Percentiles rank a stretch among this genome's conserved stretches.
These are phyloP conservation scores for Dynastes grantii DNA, from an alignment of 2,888 invertebrate species.

Conservation along the genomic window DNA sequence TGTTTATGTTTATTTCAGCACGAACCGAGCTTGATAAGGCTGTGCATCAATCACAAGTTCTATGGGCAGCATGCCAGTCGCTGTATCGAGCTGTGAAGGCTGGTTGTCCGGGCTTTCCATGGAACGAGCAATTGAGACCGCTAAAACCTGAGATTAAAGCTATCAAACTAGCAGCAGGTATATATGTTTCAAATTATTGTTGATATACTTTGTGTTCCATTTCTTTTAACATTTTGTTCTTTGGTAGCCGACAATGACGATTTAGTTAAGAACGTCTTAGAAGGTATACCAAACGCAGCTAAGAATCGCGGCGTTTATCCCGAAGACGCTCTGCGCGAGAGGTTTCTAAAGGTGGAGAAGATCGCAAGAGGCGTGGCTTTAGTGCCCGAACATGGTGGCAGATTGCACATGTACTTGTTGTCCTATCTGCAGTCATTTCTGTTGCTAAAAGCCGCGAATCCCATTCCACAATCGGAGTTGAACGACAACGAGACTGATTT, in stretches of 20 bases:
- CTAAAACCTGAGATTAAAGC: conserved; percentile 81
- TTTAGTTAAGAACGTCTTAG: conserved; percentile 84
- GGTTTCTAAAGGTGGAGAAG: conserved; percentile 87
- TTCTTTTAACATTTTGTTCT: conserved; percentile 24
- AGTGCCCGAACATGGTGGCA: conserved; percentile 91
- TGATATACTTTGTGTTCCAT: background rate
- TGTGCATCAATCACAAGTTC: conserved; percentile 86
- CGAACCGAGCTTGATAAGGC: conserved; percentile 82
- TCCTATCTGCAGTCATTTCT: conserved; percentile 94
- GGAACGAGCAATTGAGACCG: conserved; percentile 76
- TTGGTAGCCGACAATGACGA: conserved; percentile 81
- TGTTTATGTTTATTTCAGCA: conserved; percentile 69
- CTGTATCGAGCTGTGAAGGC: conserved; percentile 83
- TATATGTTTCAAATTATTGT: conserved; percentile 58
- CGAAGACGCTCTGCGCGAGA: conserved; percentile 87
- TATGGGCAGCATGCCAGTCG: conserved; percentile 96
- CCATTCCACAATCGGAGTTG: conserved; percentile 83
- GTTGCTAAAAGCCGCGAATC: conserved; percentile 78
- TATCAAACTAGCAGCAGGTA: conserved; percentile 83
- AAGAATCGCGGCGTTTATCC: conserved; percentile 88
- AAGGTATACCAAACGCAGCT: conserved; percentile 85
- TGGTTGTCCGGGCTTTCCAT: conserved; percentile 74
- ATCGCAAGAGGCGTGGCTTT: conserved; percentile 89
- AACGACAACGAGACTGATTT: conserved; percentile 83
- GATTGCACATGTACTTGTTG: conserved; percentile 85